Percentiles rank a stretch among this genome's conserved stretches.
phyloP scores from a whole-genome alignment of 1,140 invertebrate genomes.

The Dendrolimus kikuchii region DNA sequence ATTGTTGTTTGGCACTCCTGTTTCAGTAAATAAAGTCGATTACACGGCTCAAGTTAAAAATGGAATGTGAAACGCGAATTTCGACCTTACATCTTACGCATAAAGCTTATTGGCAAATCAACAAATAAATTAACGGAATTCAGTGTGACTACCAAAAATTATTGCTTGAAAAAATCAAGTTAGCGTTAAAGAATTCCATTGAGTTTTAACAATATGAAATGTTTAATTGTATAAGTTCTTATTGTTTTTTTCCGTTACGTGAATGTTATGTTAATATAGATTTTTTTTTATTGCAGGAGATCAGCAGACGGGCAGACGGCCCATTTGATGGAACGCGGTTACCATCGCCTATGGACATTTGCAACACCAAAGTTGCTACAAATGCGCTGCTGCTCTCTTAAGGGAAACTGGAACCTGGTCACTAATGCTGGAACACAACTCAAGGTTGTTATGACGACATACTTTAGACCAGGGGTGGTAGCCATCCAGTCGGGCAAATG shows the following conservation, averaged over 20 bases:
- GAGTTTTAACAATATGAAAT: constrained; percentile 7
- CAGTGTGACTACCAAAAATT: constrained; percentile 15
- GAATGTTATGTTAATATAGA: too few species aligned
- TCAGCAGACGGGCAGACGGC: too few species aligned
- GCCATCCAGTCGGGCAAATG: too few species aligned
- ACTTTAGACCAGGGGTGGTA: too few species aligned
- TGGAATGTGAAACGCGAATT: constrained; percentile 9
- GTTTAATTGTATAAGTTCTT: constrained; percentile 10
- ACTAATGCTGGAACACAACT: too few species aligned
- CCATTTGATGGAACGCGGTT: too few species aligned
- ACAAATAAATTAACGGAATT: constrained; percentile 8
- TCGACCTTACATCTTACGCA: constrained; percentile 7
- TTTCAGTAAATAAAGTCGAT: constrained; percentile 27
- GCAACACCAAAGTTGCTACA: too few species aligned
- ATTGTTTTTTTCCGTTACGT: constrained; percentile 1
- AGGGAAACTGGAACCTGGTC: too few species aligned
- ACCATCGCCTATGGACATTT: too few species aligned
- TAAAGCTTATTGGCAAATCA: constrained; percentile 7
- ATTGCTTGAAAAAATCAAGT: constrained; percentile 1
- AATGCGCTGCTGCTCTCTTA: too few species aligned
- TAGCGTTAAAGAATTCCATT: constrained; percentile 9
- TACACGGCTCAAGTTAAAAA: constrained; percentile 2
- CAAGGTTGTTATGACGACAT: too few species aligned
- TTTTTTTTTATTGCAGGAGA: too few species aligned
- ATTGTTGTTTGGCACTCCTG: constrained; percentile 28